Evolutionary conservation across 2,113 vertebrate species (phyloP).

Genomic region (Toxotes chatareus): DNA sequence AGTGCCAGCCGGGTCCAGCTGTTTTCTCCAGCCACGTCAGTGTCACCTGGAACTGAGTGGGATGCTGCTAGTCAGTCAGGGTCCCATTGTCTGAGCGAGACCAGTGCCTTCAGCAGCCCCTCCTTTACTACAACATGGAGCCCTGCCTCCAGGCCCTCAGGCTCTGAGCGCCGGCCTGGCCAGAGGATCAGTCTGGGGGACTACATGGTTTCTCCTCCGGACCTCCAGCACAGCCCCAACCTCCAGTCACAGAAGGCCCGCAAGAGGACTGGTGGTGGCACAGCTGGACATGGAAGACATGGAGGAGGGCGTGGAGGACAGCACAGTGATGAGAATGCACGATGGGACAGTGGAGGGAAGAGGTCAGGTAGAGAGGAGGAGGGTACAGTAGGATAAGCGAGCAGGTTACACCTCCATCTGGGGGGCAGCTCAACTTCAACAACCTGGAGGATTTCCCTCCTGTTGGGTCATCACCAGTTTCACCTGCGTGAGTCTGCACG

Average conservation of each 20-base stretch:
- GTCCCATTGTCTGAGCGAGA: constrained; percentile 61
- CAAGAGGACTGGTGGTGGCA: constrained; percentile 78
- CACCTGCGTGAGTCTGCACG: constrained; percentile 83
- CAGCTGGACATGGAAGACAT: constrained; percentile 67
- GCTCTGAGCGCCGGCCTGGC: constrained; percentile 81
- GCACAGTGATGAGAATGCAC: constrained; percentile 81
- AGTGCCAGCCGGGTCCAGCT: constrained; percentile 88
- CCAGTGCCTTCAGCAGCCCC: constrained; percentile 83
- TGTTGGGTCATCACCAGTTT: constrained; percentile 84
- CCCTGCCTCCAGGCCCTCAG: constrained; percentile 77
- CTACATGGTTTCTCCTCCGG: constrained; percentile 84
- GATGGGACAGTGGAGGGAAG: constrained; percentile 82
- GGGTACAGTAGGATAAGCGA: constrained; percentile 71
- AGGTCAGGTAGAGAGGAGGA: constrained; percentile 69
- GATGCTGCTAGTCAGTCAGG: constrained; percentile 49
- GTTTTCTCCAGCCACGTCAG: constrained; percentile 83
- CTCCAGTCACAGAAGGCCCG: constrained; percentile 81
- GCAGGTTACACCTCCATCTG: constrained; percentile 76
- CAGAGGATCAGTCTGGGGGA: constrained; percentile 87
- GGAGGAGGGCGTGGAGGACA: constrained; percentile 76
- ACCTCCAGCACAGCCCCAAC: constrained; percentile 76
- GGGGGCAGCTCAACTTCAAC: constrained; percentile 89
- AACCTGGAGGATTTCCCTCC: constrained; percentile 98
- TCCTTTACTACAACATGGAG: constrained; percentile 81
- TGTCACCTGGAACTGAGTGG: constrained; percentile 70